phyloP scores from a whole-genome alignment of 2,113 vertebrate genomes.

The Pterocles orientalis region DNA sequence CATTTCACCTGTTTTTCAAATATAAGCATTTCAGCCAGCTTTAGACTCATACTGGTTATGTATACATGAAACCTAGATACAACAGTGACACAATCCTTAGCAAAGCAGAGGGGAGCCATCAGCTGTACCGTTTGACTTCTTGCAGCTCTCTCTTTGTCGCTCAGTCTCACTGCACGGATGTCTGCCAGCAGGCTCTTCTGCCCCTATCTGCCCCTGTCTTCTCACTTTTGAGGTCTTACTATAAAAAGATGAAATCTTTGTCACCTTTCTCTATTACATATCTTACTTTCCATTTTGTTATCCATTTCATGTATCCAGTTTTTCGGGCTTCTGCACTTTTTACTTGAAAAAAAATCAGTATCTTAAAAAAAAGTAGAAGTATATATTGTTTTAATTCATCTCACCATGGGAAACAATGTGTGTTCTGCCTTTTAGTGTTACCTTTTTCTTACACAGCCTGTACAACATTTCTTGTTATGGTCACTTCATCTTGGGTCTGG shows the following conservation, averaged over 20 bases:
- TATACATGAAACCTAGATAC: background rate
- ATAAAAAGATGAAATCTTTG: background rate
- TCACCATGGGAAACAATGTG: background rate
- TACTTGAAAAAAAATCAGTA: background rate
- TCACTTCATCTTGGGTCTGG: background rate
- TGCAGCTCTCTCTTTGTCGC: background rate
- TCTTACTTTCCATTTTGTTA: background rate
- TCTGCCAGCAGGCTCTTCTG: background rate
- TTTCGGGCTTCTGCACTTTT: background rate
- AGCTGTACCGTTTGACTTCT: accelerated
- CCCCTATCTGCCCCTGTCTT: background rate
- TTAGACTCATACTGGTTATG: background rate
- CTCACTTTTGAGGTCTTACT: background rate
- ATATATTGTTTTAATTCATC: background rate
- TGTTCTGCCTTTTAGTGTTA: background rate
- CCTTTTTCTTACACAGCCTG: background rate
- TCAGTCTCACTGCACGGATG: background rate
- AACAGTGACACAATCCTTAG: background rate
- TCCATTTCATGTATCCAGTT: accelerated
- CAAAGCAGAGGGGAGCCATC: accelerated
- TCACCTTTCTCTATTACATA: background rate
- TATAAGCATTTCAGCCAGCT: background rate
- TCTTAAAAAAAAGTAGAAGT: background rate
- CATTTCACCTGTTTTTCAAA: background rate
- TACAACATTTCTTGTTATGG: background rate